Evolutionary conservation across 2,888 invertebrate genomes (phyloP), one percentile per base, ranked within the genome.

Genomic region (Ochropacha duplaris): DNA sequence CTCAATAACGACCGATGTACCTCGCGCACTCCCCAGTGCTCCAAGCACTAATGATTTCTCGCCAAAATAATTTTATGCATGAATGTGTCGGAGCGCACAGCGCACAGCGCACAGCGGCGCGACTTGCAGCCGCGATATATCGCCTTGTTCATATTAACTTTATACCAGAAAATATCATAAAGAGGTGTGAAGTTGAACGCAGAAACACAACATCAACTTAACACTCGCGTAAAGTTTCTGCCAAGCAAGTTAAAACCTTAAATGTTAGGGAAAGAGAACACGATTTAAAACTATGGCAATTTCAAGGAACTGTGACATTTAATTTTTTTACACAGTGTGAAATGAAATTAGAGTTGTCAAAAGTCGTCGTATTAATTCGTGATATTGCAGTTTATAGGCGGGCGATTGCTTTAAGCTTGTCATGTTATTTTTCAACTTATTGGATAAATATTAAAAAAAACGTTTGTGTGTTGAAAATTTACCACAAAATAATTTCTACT

Each of bases 31-130:
- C 55, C 60, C 50, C 65, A 60, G 62, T 62, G 64, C 39, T 54
- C n/a, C 51, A 6, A 14, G 50, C 50, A 50, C 68, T 74, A 76
- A 79, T 74, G 72, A 72, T 72, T 73, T 70, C 74, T 71, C 72
- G 70, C 57, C 66, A 49, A 72, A 79, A 78, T 83, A 83, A 84
- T 83, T 71, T 76, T 83, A 83, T 84, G 79, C 84, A 83, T 84
- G 77, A 72, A 71, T 65, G 70, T 78, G 80, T 80, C 76, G 54
- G 65, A 64, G 67, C 59, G 61, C 60, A 65, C 65, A 64, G 67
- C 59, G 61, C 60, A n/a, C n/a, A 64, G 67, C 59, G 61, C 60
- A 65, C 65, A 64, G 67, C 59, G 61, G 65, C 68, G 70, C 63
- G 61, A 59, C 56, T 49, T 44, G 49, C 60, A 51, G 19, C 49